phyloP scores from a whole-genome alignment of 92 coral and sea anemone genomes.

The Montipora capitata region DNA sequence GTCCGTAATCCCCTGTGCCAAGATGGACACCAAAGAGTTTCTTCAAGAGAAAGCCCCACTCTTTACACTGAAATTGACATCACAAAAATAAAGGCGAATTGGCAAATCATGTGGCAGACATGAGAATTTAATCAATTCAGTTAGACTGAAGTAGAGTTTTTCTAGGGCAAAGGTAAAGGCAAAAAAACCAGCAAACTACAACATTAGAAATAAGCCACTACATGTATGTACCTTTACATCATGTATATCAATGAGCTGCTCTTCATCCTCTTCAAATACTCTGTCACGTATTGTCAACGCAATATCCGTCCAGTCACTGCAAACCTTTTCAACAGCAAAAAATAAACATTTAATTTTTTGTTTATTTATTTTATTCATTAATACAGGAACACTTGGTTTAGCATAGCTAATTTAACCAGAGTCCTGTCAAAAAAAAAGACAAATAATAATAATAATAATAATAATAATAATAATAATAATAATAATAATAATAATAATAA shows the following conservation, averaged over 20 bases:
- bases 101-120: not conserved
- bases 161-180: not conserved
- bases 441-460: no score
- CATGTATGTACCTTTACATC: slow-evolving; percentile 15
- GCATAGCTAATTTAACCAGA: not conserved
- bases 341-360: not conserved
- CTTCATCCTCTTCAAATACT: slow-evolving; percentile 24
- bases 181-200: no score
- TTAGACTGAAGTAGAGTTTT: not conserved
- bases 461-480: no score
- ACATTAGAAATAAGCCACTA: no score
- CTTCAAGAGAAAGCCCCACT: slow-evolving; percentile 67
- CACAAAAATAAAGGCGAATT: not conserved
- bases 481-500: no score
- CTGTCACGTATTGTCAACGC: slow-evolving; percentile 35
- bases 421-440: no score
- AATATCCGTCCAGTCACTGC: slow-evolving; percentile 34
- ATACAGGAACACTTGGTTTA: not conserved
- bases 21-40: slow-evolving; percentile 61
- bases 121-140: not conserved
- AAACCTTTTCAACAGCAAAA: slow-evolving; percentile 9
- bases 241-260: slow-evolving; percentile 39
- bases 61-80: slow-evolving; percentile 40
- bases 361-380: not conserved
- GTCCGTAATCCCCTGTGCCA: slow-evolving; percentile 72